Percentiles rank a stretch among this genome's conserved stretches.
These are phyloP conservation scores for Thera britannica DNA, from an alignment of 2,888 invertebrate species.

Conservation along the genomic window DNA sequence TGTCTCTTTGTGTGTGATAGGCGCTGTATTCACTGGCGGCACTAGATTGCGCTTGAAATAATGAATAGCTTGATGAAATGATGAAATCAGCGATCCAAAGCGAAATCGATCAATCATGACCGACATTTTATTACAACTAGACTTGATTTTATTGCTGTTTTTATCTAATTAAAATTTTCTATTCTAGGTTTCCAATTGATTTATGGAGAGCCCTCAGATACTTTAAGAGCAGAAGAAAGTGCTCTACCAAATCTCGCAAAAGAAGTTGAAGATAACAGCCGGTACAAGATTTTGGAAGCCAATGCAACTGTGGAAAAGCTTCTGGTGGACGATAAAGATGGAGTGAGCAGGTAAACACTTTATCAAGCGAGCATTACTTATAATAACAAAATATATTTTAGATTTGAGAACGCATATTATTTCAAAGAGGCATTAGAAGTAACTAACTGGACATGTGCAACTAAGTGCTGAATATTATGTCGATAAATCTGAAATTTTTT, in stretches of 20 bases:
- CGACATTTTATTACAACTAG: conserved; percentile 25
- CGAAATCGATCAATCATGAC: conserved; percentile 29
- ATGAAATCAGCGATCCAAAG: conserved; percentile 27
- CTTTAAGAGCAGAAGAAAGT: conserved; percentile 50
- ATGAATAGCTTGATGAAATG: background rate
- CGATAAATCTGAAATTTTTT: too few species aligned
- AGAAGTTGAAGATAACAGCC: conserved; percentile 79
- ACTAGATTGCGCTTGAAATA: background rate
- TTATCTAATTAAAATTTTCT: conserved; percentile 23
- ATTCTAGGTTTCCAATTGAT: conserved; percentile 58
- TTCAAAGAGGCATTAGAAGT: too few species aligned
- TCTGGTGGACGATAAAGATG: conserved; percentile 75
- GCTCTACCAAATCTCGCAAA: conserved; percentile 65
- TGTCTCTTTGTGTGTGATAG: too few species aligned
- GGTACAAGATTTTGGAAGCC: conserved; percentile 79
- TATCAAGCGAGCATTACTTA: too few species aligned
- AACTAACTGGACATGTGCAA: too few species aligned
- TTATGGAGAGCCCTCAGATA: conserved; percentile 50
- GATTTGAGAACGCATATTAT: too few species aligned
- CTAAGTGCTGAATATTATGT: too few species aligned
- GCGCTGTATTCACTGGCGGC: too few species aligned
- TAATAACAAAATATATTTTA: too few species aligned
- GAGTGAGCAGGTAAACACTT: conserved; percentile 70
- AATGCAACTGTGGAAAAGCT: conserved; percentile 77
- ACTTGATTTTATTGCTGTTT: conserved; percentile 19